Conservation (phyloP, 2,888 invertebrate species). For the Timema podura region DNA sequence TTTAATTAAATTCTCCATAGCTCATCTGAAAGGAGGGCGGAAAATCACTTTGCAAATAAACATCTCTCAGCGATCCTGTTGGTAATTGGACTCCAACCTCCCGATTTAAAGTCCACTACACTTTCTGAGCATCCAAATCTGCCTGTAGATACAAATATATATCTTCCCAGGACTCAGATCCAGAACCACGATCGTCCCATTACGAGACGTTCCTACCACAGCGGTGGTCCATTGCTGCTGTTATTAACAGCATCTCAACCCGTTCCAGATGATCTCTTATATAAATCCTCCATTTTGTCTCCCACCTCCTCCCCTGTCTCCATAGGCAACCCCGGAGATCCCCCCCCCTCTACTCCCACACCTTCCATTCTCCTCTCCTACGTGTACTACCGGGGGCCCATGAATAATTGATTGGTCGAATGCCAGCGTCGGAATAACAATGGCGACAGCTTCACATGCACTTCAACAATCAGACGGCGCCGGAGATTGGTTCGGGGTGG, state of each 20-base stretch:
- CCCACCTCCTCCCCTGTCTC: constrained; percentile 13
- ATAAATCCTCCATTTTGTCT: constrained; percentile 24
- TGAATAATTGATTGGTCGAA: constrained; percentile 34
- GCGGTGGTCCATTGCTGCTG: no score
- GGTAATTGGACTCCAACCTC: no score
- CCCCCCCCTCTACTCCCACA: constrained; percentile 20
- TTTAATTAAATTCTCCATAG: no score
- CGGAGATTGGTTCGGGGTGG: constrained; percentile 25
- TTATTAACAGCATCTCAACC: not conserved
- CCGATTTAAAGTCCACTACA: no score
- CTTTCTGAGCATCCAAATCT: no score
- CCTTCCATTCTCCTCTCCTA: constrained; percentile 20
- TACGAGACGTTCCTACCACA: no score
- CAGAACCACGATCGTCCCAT: no score
- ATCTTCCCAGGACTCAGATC: no score
- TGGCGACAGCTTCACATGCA: constrained; percentile 29
- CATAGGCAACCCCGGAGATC: constrained; percentile 12
- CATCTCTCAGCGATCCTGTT: no score
- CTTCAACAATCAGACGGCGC: constrained; percentile 31
- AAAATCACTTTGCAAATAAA: no score
- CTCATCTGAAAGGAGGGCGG: no score
- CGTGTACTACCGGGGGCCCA: constrained; percentile 15
- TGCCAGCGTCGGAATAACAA: constrained; percentile 32
- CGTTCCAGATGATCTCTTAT: not conserved
- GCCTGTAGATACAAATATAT: no score